Conservation (phyloP, 2,797 vertebrate genomes). For the Heliangelus exortis region DNA sequence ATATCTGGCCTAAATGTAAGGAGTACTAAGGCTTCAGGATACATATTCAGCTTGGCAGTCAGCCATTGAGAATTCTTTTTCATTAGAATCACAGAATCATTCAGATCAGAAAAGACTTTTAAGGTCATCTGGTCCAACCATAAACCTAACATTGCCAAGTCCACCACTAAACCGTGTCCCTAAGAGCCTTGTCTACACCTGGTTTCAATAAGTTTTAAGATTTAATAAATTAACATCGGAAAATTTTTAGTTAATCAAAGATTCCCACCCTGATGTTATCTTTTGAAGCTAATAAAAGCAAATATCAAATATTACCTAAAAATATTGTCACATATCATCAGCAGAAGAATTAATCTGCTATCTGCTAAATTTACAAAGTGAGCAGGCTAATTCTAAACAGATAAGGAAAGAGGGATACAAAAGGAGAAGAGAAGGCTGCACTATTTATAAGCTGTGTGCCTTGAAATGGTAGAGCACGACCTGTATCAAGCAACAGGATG, state of each 20-base stretch:
- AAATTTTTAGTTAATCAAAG: not conserved
- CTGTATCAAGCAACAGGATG: accelerated
- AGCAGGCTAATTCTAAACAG: not conserved
- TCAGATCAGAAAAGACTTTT: too few species aligned
- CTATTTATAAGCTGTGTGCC: not conserved
- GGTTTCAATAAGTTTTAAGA: not conserved
- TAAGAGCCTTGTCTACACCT: too few species aligned
- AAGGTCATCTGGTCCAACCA: too few species aligned
- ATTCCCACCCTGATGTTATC: not conserved
- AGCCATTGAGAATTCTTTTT: not conserved
- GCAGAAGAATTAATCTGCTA: not conserved
- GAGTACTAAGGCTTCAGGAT: not conserved
- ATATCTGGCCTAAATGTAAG: not conserved
- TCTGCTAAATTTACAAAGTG: not conserved
- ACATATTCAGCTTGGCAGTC: not conserved
- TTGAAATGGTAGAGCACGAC: not conserved
- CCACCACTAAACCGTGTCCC: too few species aligned
- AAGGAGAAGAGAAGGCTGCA: not conserved
- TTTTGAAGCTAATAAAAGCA: not conserved
- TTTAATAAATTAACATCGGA: not conserved
- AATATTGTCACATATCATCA: not conserved
- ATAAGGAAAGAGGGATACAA: not conserved
- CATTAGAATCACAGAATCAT: not conserved
- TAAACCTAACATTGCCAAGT: too few species aligned
- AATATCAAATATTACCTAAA: not conserved